A percentile compares a stretch with the other conserved stretches of the same genome.
These are phyloP conservation scores for Chaetura pelagica DNA, from an alignment of 2,113 vertebrate species.

Conservation along the genomic window DNA sequence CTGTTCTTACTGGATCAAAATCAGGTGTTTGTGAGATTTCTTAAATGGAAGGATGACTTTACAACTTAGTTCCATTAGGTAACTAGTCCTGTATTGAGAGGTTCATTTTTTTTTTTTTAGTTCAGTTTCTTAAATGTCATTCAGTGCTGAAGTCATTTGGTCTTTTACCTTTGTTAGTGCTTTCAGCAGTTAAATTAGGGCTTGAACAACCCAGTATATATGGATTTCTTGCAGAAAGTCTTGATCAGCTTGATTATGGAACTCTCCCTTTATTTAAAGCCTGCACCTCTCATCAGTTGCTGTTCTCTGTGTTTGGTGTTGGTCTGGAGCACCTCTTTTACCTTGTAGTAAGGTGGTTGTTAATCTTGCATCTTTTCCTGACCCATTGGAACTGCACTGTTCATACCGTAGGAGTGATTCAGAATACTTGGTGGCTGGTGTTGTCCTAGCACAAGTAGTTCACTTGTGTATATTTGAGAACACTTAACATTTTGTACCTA, in stretches of 20 bases:
- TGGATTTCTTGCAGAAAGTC: background rate
- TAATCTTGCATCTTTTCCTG: background rate
- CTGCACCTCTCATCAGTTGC: background rate
- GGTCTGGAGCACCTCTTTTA: background rate
- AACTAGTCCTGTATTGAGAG: background rate
- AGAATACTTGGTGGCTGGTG: constrained; percentile 9
- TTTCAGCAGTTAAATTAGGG: background rate
- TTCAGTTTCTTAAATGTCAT: background rate
- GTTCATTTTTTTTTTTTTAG: background rate
- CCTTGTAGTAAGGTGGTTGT: background rate
- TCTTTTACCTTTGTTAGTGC: background rate
- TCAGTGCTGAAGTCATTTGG: background rate
- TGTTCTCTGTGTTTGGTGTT: background rate
- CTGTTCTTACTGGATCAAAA: background rate
- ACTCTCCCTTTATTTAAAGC: background rate
- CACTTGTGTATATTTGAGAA: background rate
- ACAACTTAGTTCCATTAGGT: background rate
- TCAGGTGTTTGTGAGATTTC: background rate
- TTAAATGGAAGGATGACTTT: background rate
- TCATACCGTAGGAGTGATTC: constrained; percentile 25
- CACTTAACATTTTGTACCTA: constrained; percentile 44
- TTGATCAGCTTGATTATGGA: background rate
- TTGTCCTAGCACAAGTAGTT: constrained; percentile 9
- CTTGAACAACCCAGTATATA: background rate
- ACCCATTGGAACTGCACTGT: background rate